Conservation (phyloP, 2,113 vertebrate genomes). For the Thalassarche chlororhynchos region DNA sequence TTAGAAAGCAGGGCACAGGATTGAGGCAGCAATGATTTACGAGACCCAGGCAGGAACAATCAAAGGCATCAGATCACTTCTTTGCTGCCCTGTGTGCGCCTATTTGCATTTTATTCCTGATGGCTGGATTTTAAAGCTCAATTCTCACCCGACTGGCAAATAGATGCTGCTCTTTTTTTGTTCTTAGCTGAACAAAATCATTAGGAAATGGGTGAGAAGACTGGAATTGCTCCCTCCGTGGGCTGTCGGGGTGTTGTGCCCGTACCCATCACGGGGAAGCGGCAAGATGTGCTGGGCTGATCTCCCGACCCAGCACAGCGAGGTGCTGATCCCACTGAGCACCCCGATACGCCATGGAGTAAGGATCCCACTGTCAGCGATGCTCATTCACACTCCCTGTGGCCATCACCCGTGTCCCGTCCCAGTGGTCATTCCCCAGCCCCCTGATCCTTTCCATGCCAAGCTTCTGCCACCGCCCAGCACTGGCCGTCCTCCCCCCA, state of each 20-base stretch:
- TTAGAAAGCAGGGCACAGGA: constrained; percentile 17
- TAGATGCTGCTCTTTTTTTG: neutral
- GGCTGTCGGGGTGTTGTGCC: accelerated
- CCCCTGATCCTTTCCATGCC: neutral
- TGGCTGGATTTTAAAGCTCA: neutral
- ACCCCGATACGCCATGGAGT: accelerated
- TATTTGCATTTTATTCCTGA: constrained; percentile 21
- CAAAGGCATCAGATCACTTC: constrained; percentile 32
- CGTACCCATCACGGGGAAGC: accelerated
- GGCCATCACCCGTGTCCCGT: neutral
- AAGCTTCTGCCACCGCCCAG: neutral
- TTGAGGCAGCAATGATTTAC: constrained; percentile 34
- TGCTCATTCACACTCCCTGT: neutral
- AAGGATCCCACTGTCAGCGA: neutral
- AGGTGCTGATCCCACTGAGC: neutral
- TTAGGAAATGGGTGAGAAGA: neutral
- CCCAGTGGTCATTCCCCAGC: neutral
- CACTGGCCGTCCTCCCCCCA: accelerated
- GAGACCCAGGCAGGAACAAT: constrained; percentile 33
- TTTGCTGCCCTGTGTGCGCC: neutral
- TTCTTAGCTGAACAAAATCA: neutral
- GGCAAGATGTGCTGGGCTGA: neutral
- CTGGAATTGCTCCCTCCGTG: neutral
- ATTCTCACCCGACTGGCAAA: neutral
- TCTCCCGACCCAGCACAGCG: neutral